Evolutionary conservation across 2,797 vertebrate genomes (phyloP).

Genomic region (Mus caroli): DNA sequence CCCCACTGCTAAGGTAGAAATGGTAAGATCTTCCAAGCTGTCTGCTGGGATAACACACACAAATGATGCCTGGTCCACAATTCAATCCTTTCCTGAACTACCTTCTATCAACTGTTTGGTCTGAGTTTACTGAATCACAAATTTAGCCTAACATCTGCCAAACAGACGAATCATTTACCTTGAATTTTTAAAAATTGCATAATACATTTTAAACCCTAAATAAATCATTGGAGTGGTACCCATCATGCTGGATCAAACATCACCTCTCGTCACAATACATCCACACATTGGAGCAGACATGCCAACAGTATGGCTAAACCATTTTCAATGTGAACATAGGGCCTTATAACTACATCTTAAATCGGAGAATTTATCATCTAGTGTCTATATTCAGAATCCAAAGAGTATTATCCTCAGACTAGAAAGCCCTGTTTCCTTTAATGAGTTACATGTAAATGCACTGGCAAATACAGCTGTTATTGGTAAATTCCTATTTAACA

Average conservation of each 20-base stretch:
- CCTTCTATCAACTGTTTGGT: conserved; percentile 42
- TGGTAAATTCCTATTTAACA: conserved; percentile 80
- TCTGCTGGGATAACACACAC: background rate
- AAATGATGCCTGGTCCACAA: background rate
- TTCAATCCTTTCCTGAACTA: conserved; percentile 38
- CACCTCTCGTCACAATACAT: background rate
- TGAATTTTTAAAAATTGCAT: conserved; percentile 13
- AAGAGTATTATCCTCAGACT: background rate
- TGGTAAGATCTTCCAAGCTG: background rate
- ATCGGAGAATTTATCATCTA: conserved; percentile 23
- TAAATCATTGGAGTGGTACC: conserved; percentile 30
- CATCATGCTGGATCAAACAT: conserved; percentile 46
- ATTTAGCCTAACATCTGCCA: conserved; percentile 54
- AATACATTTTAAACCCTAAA: conserved; percentile 63
- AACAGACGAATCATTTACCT: conserved; percentile 58
- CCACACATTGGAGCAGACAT: background rate
- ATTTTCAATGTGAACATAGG: conserved; percentile 61
- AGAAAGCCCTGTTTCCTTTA: conserved; percentile 53
- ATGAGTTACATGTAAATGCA: conserved; percentile 34
- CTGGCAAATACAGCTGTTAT: conserved; percentile 60
- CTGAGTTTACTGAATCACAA: conserved; percentile 64
- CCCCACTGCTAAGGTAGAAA: background rate
- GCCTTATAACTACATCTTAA: conserved; percentile 31
- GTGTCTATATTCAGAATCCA: conserved; percentile 29
- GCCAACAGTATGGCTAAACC: background rate